Evolutionary conservation across 2,113 vertebrate species (phyloP).

Genomic region (Entosphenus tridentatus): DNA sequence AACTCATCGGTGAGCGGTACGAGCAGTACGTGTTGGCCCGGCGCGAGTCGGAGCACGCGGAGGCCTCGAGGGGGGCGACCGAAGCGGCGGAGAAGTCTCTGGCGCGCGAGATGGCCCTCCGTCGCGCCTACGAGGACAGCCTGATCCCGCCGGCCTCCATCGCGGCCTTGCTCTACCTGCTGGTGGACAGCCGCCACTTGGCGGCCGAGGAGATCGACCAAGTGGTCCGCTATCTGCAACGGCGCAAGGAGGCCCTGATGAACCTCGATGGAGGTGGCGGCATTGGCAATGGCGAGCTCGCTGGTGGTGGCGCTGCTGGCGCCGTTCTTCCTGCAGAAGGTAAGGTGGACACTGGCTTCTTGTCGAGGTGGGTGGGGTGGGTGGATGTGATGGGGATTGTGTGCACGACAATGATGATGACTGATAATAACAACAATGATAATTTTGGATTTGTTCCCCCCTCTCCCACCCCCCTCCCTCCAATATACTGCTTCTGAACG

Average conservation of each 20-base stretch:
- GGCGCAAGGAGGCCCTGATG: background rate
- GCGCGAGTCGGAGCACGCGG: background rate
- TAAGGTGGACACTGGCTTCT: too few species aligned
- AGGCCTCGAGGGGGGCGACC: background rate
- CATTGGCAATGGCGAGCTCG: too few species aligned
- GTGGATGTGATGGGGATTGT: too few species aligned
- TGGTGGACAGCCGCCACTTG: slow-evolving; percentile 1
- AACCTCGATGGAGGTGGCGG: too few species aligned
- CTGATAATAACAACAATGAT: too few species aligned
- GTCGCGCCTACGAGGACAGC: slow-evolving; percentile 1
- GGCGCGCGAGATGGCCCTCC: background rate
- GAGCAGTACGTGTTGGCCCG: background rate
- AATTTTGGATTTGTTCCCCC: too few species aligned
- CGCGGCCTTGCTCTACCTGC: background rate
- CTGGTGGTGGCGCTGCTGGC: too few species aligned
- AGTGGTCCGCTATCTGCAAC: background rate
- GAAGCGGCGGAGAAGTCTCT: background rate
- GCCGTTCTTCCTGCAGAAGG: too few species aligned
- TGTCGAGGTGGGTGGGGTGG: too few species aligned
- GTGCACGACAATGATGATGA: too few species aligned
- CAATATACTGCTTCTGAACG: too few species aligned
- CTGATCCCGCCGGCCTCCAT: background rate
- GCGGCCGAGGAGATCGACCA: slow-evolving; percentile 2
- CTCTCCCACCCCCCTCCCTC: too few species aligned
- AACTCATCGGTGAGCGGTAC: background rate